Evolutionary conservation across 1,140 invertebrate species (phyloP), one percentile per base, ranked within the genome.

Genomic region (Drosophila tristis): DNA sequence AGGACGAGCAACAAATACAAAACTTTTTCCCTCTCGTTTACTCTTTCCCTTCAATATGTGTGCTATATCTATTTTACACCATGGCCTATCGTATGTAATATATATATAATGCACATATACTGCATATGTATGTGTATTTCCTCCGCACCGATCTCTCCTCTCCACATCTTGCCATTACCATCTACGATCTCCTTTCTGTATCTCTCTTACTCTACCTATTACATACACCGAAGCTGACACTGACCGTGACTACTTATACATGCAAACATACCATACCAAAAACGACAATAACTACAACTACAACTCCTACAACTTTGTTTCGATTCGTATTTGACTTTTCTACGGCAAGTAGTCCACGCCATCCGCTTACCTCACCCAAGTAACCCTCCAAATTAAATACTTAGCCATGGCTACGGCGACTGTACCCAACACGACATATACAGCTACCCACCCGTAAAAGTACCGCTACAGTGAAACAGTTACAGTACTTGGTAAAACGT

Each of bases 121-220:
- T 84, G 84, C 75, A 68, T 89, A 89, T 89, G 85, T 89, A 89
- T 89, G 84, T 89, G 84, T 89, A 89, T 89, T 89, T 87, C 49
- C 59, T 48, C 45, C 44, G 59, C 70, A 81, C 82, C 39, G 26
- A 59, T 50, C 15, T 50, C 13, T 35, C 13, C 15, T 50, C 13
- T 35, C 13, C 55, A 49, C 20, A 54, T 51, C 45, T 48, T 31
- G 43, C 23, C 59, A 54, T 67, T 47, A 43, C 48, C 65, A 51
- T 61, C 35, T 16, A 39, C 26, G 60, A 58, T 56, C 53, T 54
- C 25, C 50, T 31, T 31, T 31, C 45, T 26, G 42, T 15, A 49
- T 42, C 45, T 49, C 16, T 60, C 53, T 67, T 47, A 62, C 67
- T 73, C 20, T 50, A 50, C 53, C 60, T 54, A 23, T 57, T 39